These are phyloP conservation scores for Temnothorax longispinosus DNA, from an alignment of 1,140 invertebrate species.

Conservation along the genomic window DNA sequence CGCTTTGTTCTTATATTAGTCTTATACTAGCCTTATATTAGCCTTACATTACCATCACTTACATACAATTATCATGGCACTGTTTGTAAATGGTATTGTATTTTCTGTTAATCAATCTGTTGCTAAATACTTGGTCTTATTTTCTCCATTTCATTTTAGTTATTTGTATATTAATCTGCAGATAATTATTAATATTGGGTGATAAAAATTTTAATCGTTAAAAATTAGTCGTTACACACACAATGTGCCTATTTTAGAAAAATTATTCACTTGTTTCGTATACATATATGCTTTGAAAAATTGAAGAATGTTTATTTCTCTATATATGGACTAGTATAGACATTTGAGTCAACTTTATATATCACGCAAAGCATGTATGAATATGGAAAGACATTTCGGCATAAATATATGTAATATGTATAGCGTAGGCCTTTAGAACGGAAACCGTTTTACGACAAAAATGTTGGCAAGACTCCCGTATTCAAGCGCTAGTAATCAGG, in stretches of 20 bases:
- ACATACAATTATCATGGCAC: too few species aligned
- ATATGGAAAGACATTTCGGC: neutral
- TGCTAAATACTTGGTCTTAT: neutral
- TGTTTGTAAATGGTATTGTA: neutral
- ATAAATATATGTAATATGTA: neutral
- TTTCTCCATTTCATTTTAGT: neutral
- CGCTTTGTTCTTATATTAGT: neutral
- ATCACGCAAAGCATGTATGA: neutral
- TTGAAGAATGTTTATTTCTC: neutral
- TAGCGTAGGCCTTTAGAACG: conserved; percentile 50
- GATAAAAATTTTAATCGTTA: neutral
- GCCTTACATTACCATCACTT: too few species aligned
- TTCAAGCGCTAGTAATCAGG: conserved; percentile 65
- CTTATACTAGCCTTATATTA: too few species aligned
- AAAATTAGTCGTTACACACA: too few species aligned
- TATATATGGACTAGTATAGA: neutral
- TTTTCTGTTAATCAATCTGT: neutral
- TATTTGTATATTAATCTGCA: neutral
- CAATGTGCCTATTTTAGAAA: neutral
- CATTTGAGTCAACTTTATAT: neutral
- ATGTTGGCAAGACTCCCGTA: conserved; percentile 32
- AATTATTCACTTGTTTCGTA: neutral
- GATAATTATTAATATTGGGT: neutral
- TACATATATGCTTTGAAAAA: neutral
- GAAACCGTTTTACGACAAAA: conserved; percentile 53